Evolutionary conservation across 2,797 vertebrate species (phyloP).

Genomic region (Babyrousa celebensis): DNA sequence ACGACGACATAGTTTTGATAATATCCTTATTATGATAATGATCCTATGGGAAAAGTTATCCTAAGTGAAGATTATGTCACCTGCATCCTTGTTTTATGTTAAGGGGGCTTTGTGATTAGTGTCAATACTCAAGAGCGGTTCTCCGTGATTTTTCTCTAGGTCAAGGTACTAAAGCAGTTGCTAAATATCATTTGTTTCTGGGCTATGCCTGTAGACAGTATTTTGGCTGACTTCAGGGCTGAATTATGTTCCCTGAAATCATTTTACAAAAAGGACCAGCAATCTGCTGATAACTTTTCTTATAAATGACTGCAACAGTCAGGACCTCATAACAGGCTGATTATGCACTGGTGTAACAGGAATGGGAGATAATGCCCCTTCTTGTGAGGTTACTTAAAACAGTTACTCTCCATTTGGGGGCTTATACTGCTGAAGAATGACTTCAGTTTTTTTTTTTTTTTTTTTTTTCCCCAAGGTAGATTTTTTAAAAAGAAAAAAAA

Average conservation of each 20-base stretch:
- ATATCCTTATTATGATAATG: constrained; percentile 69
- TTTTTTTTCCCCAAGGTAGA: constrained; percentile 51
- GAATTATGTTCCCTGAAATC: constrained; percentile 83
- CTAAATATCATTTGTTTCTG: constrained; percentile 83
- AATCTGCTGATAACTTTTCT: constrained; percentile 79
- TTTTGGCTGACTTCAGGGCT: constrained; percentile 82
- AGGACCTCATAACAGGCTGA: constrained; percentile 75
- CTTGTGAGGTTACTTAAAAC: constrained; percentile 11
- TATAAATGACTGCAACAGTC: constrained; percentile 61
- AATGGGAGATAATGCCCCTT: constrained; percentile 68
- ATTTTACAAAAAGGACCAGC: constrained; percentile 78
- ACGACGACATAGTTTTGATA: constrained; percentile 68
- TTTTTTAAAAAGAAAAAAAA: constrained; percentile 65
- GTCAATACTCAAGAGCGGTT: constrained; percentile 61
- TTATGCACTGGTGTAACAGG: constrained; percentile 57
- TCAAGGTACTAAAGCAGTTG: constrained; percentile 84
- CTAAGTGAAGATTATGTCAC: constrained; percentile 75
- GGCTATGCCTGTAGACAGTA: neutral
- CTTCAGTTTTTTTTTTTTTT: constrained; percentile 42
- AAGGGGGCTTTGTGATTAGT: constrained; percentile 76
- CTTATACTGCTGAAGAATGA: constrained; percentile 66
- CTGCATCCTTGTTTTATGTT: constrained; percentile 77
- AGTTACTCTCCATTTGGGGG: constrained; percentile 68
- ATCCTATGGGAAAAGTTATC: constrained; percentile 58
- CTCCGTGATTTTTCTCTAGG: constrained; percentile 81